Conservation (phyloP, 2,113 vertebrate genomes). For the Chloropsis cyanopogon region DNA sequence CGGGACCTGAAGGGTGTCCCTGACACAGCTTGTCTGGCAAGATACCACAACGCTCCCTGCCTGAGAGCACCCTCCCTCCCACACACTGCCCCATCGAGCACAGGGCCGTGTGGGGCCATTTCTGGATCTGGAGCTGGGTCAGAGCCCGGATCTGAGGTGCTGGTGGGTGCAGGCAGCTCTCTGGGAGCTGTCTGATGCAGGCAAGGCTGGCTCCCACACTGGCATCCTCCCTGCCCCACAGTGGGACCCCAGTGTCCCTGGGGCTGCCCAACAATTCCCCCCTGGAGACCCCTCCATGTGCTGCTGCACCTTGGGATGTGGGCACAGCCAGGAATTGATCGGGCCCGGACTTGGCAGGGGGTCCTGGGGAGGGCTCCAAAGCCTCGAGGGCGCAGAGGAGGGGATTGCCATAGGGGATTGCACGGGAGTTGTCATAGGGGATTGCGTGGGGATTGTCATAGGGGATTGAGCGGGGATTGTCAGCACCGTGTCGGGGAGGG, state of each 20-base stretch:
- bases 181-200: neutral
- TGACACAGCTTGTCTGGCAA: accelerated
- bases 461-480: no score
- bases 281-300: accelerated
- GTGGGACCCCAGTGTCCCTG: neutral
- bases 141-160: accelerated
- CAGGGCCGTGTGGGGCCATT: neutral
- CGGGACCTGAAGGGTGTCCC: accelerated
- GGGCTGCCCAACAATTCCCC: neutral
- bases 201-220: neutral
- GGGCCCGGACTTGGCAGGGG: accelerated
- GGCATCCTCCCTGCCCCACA: neutral
- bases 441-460: no score
- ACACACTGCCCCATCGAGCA: accelerated
- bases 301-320: neutral
- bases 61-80: neutral
- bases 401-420: accelerated
- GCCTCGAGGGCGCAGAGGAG: no score
- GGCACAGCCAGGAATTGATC: accelerated
- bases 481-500: no score
- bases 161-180: neutral
- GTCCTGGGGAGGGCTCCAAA: neutral
- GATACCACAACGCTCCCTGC: neutral
- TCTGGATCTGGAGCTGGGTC: neutral
- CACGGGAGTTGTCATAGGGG: neutral